Evolutionary conservation across 2,888 invertebrate species (phyloP).

Genomic region (Hydropsyche betteni): DNA sequence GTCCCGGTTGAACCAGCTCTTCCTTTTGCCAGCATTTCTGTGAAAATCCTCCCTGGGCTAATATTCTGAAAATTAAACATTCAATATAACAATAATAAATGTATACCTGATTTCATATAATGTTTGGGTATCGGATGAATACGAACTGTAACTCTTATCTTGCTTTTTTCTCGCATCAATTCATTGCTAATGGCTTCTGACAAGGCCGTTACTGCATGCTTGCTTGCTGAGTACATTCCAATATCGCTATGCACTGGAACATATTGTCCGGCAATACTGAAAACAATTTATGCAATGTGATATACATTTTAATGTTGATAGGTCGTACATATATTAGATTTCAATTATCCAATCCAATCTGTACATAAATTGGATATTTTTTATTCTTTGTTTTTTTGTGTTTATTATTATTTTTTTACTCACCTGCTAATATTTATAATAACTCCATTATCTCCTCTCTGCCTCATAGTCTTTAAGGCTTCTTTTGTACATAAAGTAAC

Average conservation of each 20-base stretch:
- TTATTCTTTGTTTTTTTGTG: too few relatives aligned
- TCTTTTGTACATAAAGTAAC: slow-evolving; percentile 53
- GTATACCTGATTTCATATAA: background rate
- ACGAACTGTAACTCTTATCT: slow-evolving; percentile 53
- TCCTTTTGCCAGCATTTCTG: slow-evolving; percentile 53
- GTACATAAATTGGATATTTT: background rate
- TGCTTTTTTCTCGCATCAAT: slow-evolving; percentile 55
- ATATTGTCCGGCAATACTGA: slow-evolving; percentile 55
- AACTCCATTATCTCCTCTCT: slow-evolving; percentile 53
- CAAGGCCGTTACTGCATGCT: slow-evolving; percentile 62
- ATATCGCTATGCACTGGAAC: slow-evolving; percentile 53
- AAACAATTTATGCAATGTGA: slow-evolving; percentile 7
- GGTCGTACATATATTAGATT: too few relatives aligned
- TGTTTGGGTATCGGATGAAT: background rate
- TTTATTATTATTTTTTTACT: background rate
- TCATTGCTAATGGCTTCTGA: slow-evolving; percentile 62
- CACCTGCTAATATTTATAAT: slow-evolving; percentile 53
- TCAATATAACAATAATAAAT: background rate
- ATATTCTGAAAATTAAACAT: slow-evolving; percentile 54
- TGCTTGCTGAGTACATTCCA: slow-evolving; percentile 62
- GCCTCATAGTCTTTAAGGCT: slow-evolving; percentile 53
- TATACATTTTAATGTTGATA: background rate
- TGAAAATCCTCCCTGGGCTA: slow-evolving; percentile 56
- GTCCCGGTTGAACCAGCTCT: slow-evolving; percentile 48
- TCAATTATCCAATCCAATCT: background rate